These are phyloP conservation scores for Timema cristinae DNA, from an alignment of 2,888 invertebrate species.

Conservation along the genomic window DNA sequence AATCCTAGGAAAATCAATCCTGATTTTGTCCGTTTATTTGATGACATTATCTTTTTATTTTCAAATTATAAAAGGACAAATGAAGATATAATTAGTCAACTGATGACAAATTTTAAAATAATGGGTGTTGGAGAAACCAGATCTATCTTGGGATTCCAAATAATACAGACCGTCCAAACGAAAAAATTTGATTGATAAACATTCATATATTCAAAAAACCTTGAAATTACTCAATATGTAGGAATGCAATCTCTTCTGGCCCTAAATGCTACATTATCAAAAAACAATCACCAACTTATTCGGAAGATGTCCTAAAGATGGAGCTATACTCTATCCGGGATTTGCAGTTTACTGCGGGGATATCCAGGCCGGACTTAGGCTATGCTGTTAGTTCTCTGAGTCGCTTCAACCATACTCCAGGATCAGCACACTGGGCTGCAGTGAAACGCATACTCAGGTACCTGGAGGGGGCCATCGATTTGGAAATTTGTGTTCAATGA, in stretches of 20 bases:
- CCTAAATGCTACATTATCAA: neutral
- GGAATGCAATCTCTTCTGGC: neutral
- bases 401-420: neutral
- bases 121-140: neutral
- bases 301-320: slow-evolving; percentile 2
- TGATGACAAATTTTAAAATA: neutral
- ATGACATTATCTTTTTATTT: neutral
- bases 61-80: neutral
- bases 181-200: neutral
- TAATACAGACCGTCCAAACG: neutral
- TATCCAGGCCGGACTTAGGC: neutral
- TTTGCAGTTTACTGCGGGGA: neutral
- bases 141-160: neutral
- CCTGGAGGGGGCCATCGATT: neutral
- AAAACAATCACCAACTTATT: neutral
- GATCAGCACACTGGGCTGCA: neutral
- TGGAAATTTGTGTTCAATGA: neutral
- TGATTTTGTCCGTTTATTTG: neutral
- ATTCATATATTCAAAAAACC: neutral
- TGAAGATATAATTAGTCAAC: neutral
- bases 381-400: neutral
- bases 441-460: neutral
- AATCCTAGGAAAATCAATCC: neutral
- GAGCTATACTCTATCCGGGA: neutral
- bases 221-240: neutral